phyloP scores from a whole-genome alignment of 2,888 invertebrate species.

The Pachydiplax longipennis region DNA sequence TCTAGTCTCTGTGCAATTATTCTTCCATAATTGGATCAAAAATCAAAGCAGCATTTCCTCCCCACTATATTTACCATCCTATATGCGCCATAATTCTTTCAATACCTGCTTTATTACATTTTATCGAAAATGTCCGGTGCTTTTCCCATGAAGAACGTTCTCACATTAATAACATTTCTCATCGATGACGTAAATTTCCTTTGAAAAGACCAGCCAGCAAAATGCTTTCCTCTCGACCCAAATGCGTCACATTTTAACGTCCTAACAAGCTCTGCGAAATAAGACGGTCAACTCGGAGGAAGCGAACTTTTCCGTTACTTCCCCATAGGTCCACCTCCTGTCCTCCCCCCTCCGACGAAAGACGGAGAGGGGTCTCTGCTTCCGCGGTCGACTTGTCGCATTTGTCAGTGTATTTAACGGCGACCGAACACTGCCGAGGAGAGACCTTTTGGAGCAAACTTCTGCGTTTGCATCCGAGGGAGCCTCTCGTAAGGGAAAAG shows the following conservation, averaged over 20 bases:
- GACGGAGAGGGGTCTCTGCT: conserved; percentile 22
- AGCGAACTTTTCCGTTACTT: not conserved
- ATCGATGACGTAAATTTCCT: no score
- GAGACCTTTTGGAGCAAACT: conserved; percentile 37
- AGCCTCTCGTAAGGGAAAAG: not conserved
- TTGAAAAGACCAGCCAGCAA: no score
- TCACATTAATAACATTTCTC: no score
- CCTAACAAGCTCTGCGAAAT: not conserved
- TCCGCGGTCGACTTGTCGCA: conserved; percentile 43
- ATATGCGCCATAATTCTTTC: no score
- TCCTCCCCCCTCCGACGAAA: not conserved
- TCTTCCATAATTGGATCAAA: no score
- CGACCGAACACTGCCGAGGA: conserved; percentile 25
- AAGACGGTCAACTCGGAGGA: not conserved
- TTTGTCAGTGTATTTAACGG: conserved; percentile 41
- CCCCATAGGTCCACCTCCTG: not conserved
- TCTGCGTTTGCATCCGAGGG: conserved; percentile 27
- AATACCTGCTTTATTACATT: no score
- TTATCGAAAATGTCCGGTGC: no score
- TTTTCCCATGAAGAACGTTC: no score
- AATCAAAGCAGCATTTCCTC: no score
- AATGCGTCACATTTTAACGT: not conserved
- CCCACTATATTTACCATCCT: no score
- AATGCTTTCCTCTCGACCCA: not conserved
- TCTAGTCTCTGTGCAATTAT: no score